Evolutionary conservation across 2,888 invertebrate genomes (phyloP).

Genomic region (Lysandra bellargus): DNA sequence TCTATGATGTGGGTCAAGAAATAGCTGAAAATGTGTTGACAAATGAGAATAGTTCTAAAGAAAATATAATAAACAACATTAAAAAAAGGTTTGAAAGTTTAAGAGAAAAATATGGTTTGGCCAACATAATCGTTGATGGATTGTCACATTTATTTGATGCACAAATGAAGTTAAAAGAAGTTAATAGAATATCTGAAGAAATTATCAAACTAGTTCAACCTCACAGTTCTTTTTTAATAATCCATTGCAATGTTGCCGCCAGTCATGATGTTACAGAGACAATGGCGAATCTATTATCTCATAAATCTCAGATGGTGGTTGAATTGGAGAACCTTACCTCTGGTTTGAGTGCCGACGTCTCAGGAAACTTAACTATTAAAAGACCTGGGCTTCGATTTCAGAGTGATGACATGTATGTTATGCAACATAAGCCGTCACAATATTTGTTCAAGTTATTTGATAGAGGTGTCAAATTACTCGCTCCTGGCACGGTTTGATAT

Average conservation of each 20-base stretch:
- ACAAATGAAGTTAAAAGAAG: constrained; percentile 74
- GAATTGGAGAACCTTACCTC: constrained; percentile 85
- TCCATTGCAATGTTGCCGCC: constrained; percentile 81
- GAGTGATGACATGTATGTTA: constrained; percentile 51
- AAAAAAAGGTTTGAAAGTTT: constrained; percentile 61
- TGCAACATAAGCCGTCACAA: constrained; percentile 56
- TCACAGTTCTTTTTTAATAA: constrained; percentile 66
- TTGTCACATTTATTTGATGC: constrained; percentile 86
- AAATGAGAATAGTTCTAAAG: constrained; percentile 55
- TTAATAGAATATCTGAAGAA: constrained; percentile 73
- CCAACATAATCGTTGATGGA: constrained; percentile 86
- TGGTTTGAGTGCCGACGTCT: constrained; percentile 86
- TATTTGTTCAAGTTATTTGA: constrained; percentile 87
- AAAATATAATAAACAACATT: constrained; percentile 64
- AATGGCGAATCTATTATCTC: constrained; percentile 81
- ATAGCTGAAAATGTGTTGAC: constrained; percentile 49
- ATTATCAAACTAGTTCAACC: constrained; percentile 60
- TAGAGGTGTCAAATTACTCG: constrained; percentile 86
- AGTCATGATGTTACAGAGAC: constrained; percentile 79
- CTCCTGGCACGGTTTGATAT: constrained; percentile 80
- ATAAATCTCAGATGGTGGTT: constrained; percentile 82
- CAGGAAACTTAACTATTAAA: constrained; percentile 83
- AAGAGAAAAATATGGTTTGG: constrained; percentile 58
- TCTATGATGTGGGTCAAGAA: constrained; percentile 59
- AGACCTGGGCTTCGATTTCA: constrained; percentile 63